A percentile compares a stretch with the other conserved stretches of the same genome.
These are phyloP conservation scores for Craniophora ligustri DNA, from an alignment of 2,888 invertebrate genomes.

Conservation along the genomic window DNA sequence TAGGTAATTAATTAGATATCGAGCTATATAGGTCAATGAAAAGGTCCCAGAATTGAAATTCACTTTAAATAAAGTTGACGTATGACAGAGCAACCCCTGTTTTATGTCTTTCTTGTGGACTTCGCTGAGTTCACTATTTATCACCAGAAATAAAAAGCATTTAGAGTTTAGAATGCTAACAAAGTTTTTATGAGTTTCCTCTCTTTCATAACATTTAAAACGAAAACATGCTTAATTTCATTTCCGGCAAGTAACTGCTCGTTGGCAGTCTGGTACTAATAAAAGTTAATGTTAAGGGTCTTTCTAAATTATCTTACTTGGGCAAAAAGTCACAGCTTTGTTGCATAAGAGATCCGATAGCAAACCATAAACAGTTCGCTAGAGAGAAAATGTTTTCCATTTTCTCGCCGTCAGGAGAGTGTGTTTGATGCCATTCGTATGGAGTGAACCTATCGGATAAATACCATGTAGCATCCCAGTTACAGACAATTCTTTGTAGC, in stretches of 20 bases:
- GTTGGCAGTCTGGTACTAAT: conserved; percentile 56
- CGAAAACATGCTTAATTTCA: conserved; percentile 52
- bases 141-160: conserved; percentile 61
- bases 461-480: conserved; percentile 55
- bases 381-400: conserved; percentile 97
- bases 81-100: conserved; percentile 59
- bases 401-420: conserved; percentile 94
- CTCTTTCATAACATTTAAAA: conserved; percentile 28
- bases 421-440: conserved; percentile 98
- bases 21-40: conserved; percentile 42
- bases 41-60: conserved; percentile 53
- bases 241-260: conserved; percentile 53
- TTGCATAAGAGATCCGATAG: conserved; percentile 97
- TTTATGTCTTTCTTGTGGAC: conserved; percentile 71
- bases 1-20: conserved; percentile 52
- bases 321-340: conserved; percentile 98
- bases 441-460: conserved; percentile 94
- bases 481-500: conserved; percentile 18
- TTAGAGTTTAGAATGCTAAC: conserved; percentile 30
- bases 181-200: conserved; percentile 37
- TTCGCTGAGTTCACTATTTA: conserved; percentile 85
- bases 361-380: conserved; percentile 99
- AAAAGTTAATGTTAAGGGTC: conserved; percentile 53
- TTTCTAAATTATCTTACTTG: conserved; percentile 91
- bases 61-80: conserved; percentile 56